Evolutionary conservation across 2,888 invertebrate species (phyloP), one percentile per base, ranked within the genome.

Genomic region (Trachelus stipa): DNA sequence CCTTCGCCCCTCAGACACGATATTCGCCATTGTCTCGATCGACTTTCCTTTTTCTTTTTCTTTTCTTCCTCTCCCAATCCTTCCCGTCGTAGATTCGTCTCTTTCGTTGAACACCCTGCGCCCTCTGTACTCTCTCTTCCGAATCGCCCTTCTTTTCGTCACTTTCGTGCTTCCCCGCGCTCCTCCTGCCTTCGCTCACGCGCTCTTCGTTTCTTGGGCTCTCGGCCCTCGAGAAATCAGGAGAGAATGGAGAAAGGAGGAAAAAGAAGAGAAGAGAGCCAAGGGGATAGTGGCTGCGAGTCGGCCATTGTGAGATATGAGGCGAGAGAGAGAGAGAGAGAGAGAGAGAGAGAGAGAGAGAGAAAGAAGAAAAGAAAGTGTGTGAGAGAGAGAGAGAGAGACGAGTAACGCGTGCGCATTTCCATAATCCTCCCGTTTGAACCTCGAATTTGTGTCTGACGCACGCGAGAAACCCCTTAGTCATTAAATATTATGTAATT

Each of bases 401-500:
- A 73, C 69, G 69, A 69, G 69, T 31, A 33, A 33, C 69, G 69
- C 69, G 69, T 69, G 69, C 40, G 40, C 4, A 40, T 40, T 15
- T 40, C 40, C 40, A 15, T 40, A 40, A 40, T 40, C 15, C 12
- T 40, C 40, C 40, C 40, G 40, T 40, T 15, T 40, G 40, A 40
- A 40, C 40, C 40, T 40, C 40, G 15, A 40, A 40, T 40, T 40
- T 15, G 40, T 40, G 40, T 40, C 12, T 40, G 40, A 40, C 40
- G 40, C 40, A 40, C 40, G 40, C 40, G 40, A 40, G 15, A 40
- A 40, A 40, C 40, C 40, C 40, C 40, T 40, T 40, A 40, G 15
- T 40, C 77, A 79, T 82, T 79, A 79, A 82, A 78, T 79, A 79
- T 80, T 81, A 83, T 83, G 80, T 80, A 82, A 83, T 82, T 82